Evolutionary conservation across 2,888 invertebrate genomes (phyloP).

Genomic region (Metellina segmentata): DNA sequence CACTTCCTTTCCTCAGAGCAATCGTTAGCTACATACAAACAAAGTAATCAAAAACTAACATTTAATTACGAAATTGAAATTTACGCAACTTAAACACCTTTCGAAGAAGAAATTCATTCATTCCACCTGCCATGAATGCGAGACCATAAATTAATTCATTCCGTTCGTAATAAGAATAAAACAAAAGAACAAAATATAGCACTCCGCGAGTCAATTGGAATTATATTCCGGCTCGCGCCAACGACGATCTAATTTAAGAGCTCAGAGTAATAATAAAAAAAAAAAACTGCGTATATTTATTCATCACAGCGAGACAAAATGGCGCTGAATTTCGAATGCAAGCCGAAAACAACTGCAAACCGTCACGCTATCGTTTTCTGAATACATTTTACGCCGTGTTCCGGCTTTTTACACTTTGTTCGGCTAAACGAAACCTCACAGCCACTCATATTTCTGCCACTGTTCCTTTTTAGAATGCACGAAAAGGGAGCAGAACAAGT

Average conservation of each 20-base stretch:
- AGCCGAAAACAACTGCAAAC: background rate
- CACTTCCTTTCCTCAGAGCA: no score
- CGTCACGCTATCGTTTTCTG: conserved; percentile 49
- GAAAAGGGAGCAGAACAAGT: background rate
- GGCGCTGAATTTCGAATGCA: conserved; percentile 59
- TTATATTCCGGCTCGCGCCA: conserved; percentile 15
- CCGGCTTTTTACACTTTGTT: conserved; percentile 53
- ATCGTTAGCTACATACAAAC: no score
- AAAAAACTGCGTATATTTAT: conserved; percentile 37
- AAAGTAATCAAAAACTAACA: background rate
- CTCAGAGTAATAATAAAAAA: no score
- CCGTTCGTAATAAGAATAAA: background rate
- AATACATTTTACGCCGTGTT: conserved; percentile 35
- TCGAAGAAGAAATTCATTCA: conserved; percentile 2
- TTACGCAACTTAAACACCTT: conserved; percentile 9
- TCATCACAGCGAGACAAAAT: conserved; percentile 53
- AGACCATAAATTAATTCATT: conserved; percentile 22
- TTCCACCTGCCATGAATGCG: background rate
- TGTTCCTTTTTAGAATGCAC: conserved; percentile 17
- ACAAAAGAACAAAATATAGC: background rate
- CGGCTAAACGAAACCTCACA: background rate
- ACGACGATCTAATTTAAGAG: conserved; percentile 47
- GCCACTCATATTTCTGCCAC: background rate
- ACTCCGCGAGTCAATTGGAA: conserved; percentile 49
- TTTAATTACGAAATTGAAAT: background rate